Evolutionary conservation across 37 sponge, comb jelly and placozoan species (phyloP), one percentile per base, ranked within the genome.

Genomic region (Tethya wilhelma): DNA sequence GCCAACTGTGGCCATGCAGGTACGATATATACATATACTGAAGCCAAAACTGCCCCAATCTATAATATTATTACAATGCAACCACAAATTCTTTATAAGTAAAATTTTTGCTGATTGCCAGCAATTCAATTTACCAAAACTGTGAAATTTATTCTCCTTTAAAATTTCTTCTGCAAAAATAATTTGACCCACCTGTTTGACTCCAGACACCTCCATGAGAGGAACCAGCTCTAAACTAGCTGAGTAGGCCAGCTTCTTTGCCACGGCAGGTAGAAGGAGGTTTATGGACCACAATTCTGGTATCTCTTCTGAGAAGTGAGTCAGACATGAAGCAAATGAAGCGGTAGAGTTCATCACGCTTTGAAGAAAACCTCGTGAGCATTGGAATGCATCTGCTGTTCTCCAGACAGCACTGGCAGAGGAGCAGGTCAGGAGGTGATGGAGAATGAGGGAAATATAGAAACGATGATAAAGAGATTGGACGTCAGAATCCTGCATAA

Each of bases 191-290:
- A 95, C 96, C 74, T 93, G 92, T 76, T 91, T 93, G 58, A 97
- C 46, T 34, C 94, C 97, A 58, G 90, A 76, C 32, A 97, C 84
- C 71, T 97, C 94, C 81, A 97, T 82, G 33, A 97, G 82, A 2
- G 94, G 90, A 4, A 89, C 72, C 8, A 91, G 87, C 34, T 97
- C 94, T 38, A 79, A 57, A 29, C 76, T 75, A 20, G 70, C 71
- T 4, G 92, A 86, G 67, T 70, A 89, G 41, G 92, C 45, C 38
- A 97, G 74, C 45, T 75, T 81, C 84, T 91, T 84, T 20, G 73
- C 83, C 20, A 97, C 37, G 11, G 77, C 55, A 31, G 94, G 92
- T 0, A 97, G 74, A 20, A 97, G 82, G 12, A 85, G 75, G 37
- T 87, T 69, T 0, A 97, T 64, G 0, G 97, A 70, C 97, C 94